Evolutionary conservation across 2,113 vertebrate species (phyloP), one percentile per base, ranked within the genome.

Genomic region (Promerops cafer): DNA sequence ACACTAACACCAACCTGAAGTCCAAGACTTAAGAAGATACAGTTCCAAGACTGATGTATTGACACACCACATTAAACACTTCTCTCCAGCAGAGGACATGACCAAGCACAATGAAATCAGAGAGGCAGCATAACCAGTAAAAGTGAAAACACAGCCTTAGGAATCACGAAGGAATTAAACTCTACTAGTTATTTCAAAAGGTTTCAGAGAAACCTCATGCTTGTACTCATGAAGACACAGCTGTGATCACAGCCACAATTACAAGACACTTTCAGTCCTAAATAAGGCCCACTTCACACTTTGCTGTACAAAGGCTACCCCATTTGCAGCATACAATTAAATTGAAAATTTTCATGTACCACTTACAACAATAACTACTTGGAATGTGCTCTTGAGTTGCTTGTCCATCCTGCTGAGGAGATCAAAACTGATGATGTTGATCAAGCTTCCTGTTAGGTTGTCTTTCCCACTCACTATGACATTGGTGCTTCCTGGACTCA

Each of bases 401-500:
- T 98, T 99, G 83, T 98, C 98, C 97, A 99, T 98, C 97, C 98
- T 98, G 97, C 98, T 98, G 77, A 99, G 98, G 68, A 99, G 99
- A 94, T 99, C 99, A 72, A 99, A 99, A 97, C 99, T 99, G 98
- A 99, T 83, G 30, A 99, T 99, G 97, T 98, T 99, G 97, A 99
- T 98, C 94, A 98, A 94, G 79, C 98, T 98, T 16, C 97, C 97
- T 9, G 91, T 97, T 76, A 99, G 97, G 45, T 78, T 94, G 95
- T 99, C 99, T 93, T 98, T 99, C 64, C 99, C 98, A 9, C 98
- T 99, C 89, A 99, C 98, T 85, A 99, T 98, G 80, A 99, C 99
- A 4, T 99, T 99, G 97, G 99, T 98, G 92, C 92, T 89, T 37
- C 95, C 98, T n/a, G 98, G 97, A 50, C 82, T 97, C 91, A 99